These are phyloP conservation scores for Rhagonycha fulva DNA, from an alignment of 2,888 invertebrate genomes.

Conservation along the genomic window DNA sequence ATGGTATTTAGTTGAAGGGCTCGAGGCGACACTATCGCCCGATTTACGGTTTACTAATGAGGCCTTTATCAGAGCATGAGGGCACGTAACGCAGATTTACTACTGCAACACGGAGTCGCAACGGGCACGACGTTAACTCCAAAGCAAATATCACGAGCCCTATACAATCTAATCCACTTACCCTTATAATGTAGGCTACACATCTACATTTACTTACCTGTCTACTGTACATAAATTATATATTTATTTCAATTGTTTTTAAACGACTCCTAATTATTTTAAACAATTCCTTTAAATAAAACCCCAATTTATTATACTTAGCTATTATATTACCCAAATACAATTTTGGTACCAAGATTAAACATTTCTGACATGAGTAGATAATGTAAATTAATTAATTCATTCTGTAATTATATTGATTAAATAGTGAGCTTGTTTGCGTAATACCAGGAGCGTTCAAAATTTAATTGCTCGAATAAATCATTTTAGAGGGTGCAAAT, in stretches of 20 bases:
- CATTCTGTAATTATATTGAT: neutral
- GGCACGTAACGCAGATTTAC: conserved; percentile 58
- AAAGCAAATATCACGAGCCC: conserved; percentile 45
- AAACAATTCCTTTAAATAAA: neutral
- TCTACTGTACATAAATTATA: conserved; percentile 28
- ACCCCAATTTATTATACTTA: neutral
- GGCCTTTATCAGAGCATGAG: conserved; percentile 57
- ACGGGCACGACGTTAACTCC: conserved; percentile 43
- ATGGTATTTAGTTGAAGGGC: conserved; percentile 37
- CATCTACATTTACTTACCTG: conserved; percentile 19
- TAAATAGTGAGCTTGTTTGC: neutral
- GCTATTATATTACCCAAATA: neutral
- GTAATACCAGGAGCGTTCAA: neutral
- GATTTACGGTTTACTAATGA: conserved; percentile 59
- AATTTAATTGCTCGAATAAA: neutral
- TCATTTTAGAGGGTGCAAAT: neutral
- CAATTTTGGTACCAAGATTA: neutral
- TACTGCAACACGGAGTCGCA: conserved; percentile 46
- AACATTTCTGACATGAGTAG: neutral
- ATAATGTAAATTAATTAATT: neutral
- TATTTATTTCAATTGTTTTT: conserved; percentile 25
- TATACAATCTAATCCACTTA: conserved; percentile 25
- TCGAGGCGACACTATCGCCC: conserved; percentile 47
- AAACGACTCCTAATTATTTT: neutral
- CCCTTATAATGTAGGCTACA: conserved; percentile 7